Conservation (phyloP, 2,888 invertebrate genomes). For the Tribolium freemani region DNA sequence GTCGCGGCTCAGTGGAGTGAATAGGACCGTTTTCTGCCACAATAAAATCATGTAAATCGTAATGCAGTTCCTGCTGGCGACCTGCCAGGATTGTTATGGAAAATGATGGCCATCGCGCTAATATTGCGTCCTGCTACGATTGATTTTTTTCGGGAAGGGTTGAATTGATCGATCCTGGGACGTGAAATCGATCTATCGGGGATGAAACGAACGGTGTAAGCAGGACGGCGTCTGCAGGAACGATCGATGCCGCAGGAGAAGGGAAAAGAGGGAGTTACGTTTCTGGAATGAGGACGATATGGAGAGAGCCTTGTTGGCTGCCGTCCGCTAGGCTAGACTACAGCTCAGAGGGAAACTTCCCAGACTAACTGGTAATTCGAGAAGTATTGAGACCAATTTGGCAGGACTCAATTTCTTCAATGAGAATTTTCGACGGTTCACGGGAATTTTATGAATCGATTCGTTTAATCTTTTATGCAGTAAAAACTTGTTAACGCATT, state of each 20-base stretch:
- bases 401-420: constrained; percentile 3
- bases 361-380: constrained; percentile 39
- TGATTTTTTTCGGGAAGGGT: background rate
- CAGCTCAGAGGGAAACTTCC: constrained; percentile 32
- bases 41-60: constrained; percentile 51
- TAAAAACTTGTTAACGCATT: constrained; percentile 24
- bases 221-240: constrained; percentile 41
- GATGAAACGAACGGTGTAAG: constrained; percentile 14
- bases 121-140: background rate
- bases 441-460: background rate
- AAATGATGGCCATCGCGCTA: constrained; percentile 20
- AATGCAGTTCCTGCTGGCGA: constrained; percentile 50
- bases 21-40: constrained; percentile 38
- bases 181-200: constrained; percentile 34
- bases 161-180: background rate
- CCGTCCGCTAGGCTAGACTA: constrained; percentile 40
- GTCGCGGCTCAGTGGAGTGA: constrained; percentile 37
- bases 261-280: constrained; percentile 28
- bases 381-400: constrained; percentile 10
- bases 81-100: constrained; percentile 45
- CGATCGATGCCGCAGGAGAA: constrained; percentile 40
- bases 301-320: constrained; percentile 37
- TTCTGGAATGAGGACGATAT: constrained; percentile 38
- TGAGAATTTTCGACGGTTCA: background rate
- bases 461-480: constrained; percentile 1